Conservation (phyloP, 2,113 vertebrate genomes). For the Thomomys bottae region DNA sequence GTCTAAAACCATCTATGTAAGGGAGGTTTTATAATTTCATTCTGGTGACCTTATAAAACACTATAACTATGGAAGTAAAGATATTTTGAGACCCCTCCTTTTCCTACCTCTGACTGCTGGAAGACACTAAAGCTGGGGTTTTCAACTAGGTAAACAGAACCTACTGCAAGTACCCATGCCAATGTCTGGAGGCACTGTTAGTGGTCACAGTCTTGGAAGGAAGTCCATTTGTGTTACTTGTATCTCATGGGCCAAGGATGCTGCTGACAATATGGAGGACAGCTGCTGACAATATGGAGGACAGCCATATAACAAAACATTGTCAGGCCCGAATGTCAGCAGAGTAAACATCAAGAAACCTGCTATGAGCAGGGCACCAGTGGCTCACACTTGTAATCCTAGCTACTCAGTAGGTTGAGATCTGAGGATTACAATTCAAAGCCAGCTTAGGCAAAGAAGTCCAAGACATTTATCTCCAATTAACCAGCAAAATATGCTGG, state of each 20-base stretch:
- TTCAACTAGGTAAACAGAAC: background rate
- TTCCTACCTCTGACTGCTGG: background rate
- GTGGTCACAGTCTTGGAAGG: background rate
- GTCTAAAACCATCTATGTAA: background rate
- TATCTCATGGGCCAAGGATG: background rate
- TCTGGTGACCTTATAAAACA: background rate
- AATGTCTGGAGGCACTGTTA: background rate
- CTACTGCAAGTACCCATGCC: background rate
- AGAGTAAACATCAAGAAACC: background rate
- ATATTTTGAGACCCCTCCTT: background rate
- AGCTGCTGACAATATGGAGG: background rate
- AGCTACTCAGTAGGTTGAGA: too few relatives aligned
- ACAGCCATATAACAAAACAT: background rate
- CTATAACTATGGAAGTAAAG: background rate
- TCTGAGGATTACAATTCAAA: too few relatives aligned
- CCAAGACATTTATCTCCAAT: too few relatives aligned
- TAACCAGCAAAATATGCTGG: too few relatives aligned
- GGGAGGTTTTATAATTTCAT: background rate
- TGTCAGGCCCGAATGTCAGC: background rate
- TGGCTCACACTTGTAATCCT: too few relatives aligned
- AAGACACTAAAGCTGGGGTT: background rate
- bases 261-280: background rate
- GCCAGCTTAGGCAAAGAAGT: too few relatives aligned
- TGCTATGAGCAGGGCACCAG: too few relatives aligned
- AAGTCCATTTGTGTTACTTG: fast-evolving